These are phyloP conservation scores for Pristionchus pacificus DNA, from an alignment of 1,140 invertebrate species.

Conservation along the genomic window DNA sequence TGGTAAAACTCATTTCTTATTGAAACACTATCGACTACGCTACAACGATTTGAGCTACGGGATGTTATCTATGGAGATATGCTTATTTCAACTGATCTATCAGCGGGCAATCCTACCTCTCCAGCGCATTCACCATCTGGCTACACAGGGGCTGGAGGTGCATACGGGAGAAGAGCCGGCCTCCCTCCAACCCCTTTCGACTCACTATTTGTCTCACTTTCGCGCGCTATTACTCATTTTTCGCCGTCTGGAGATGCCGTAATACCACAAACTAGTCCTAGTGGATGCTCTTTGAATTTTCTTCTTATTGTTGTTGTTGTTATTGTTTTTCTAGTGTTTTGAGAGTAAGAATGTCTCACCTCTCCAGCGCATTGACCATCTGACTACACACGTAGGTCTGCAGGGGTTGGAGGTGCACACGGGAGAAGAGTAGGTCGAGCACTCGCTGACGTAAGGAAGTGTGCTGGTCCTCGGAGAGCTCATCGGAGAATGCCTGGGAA, in stretches of 20 bases:
- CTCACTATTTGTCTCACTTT: too few relatives aligned
- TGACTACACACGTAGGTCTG: constrained; percentile 54
- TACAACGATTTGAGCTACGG: too few relatives aligned
- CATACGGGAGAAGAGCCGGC: constrained; percentile 48
- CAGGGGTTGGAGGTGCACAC: constrained; percentile 52
- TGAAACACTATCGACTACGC: too few relatives aligned
- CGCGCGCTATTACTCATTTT: too few relatives aligned
- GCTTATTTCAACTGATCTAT: too few relatives aligned
- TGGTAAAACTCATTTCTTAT: too few relatives aligned
- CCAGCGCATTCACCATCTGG: constrained; percentile 51
- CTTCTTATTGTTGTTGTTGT: too few relatives aligned
- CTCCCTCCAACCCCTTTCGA: too few relatives aligned
- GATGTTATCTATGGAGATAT: too few relatives aligned
- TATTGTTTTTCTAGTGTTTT: constrained; percentile 29
- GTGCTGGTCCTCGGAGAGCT: constrained; percentile 51
- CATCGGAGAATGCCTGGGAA: constrained; percentile 46
- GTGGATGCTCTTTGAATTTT: too few relatives aligned
- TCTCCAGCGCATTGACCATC: constrained; percentile 49
- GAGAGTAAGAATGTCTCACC: constrained; percentile 30
- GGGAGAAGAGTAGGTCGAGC: constrained; percentile 48
- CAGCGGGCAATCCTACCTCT: constrained; percentile 47
- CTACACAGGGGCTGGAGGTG: constrained; percentile 51
- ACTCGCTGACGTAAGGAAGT: constrained; percentile 48
- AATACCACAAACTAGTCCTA: too few relatives aligned
- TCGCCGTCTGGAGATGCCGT: too few relatives aligned